Evolutionary conservation across 2,888 invertebrate genomes (phyloP).

Genomic region (Schrankia costaestrigalis): DNA sequence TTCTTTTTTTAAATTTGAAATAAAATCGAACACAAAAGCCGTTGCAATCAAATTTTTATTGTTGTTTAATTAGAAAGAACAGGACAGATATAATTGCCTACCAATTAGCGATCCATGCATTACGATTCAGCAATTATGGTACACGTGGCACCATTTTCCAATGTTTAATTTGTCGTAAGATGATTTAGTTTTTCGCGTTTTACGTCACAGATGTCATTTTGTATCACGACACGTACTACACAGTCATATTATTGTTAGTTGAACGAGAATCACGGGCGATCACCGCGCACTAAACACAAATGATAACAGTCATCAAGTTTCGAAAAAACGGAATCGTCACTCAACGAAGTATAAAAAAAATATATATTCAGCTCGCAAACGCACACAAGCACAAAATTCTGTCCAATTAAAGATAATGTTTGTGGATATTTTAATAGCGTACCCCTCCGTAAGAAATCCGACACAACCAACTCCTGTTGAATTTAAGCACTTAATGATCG

Average conservation of each 20-base stretch:
- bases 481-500: constrained; percentile 81
- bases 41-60: constrained; percentile 52
- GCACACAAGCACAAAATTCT: constrained; percentile 77
- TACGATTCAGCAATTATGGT: constrained; percentile 59
- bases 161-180: constrained; percentile 35
- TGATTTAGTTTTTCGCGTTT: constrained; percentile 35
- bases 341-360: constrained; percentile 58
- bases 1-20: constrained; percentile 27
- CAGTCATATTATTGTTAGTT: constrained; percentile 28
- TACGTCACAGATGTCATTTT: constrained; percentile 77
- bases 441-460: constrained; percentile 78
- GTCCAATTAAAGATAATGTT: constrained; percentile 81
- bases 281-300: constrained; percentile 66
- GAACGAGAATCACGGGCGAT: constrained; percentile 55
- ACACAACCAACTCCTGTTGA: constrained; percentile 80
- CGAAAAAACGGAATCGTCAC: constrained; percentile 74
- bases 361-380: constrained; percentile 55
- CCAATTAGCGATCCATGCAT: constrained; percentile 64
- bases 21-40: constrained; percentile 32
- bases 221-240: constrained; percentile 38
- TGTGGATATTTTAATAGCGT: constrained; percentile 80
- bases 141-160: constrained; percentile 70
- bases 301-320: constrained; percentile 75
- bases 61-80: constrained; percentile 61
- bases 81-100: constrained; percentile 64